Conservation (phyloP, 1,140 invertebrate genomes). For the Rhynchophorus ferrugineus region DNA sequence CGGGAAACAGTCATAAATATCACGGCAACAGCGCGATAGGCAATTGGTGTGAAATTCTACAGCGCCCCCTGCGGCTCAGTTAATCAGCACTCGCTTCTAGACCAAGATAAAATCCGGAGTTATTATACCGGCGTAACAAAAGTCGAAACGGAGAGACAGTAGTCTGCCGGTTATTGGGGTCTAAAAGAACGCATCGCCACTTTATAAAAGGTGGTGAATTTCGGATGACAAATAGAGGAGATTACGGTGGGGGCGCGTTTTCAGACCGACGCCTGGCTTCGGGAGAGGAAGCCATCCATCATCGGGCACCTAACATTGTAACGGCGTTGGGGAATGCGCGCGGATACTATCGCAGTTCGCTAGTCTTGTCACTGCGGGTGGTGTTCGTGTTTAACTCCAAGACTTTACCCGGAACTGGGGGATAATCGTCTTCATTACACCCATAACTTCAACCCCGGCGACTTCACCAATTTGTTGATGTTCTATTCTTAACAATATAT, state of each 20-base stretch:
- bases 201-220: conserved; percentile 37
- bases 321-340: background rate
- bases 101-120: too few relatives aligned
- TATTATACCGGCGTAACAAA: conserved; percentile 24
- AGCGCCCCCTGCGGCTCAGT: too few relatives aligned
- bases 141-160: conserved; percentile 22
- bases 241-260: conserved; percentile 30
- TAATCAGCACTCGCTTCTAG: too few relatives aligned
- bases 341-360: background rate
- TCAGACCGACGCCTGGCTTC: conserved; percentile 30
- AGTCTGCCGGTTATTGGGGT: conserved; percentile 31
- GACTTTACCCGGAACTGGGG: background rate
- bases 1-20: too few relatives aligned
- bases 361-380: background rate
- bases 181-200: conserved; percentile 33
- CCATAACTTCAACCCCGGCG: background rate
- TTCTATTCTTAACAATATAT: background rate
- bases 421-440: background rate
- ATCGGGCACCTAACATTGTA: conserved; percentile 20
- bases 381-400: background rate
- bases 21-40: too few relatives aligned
- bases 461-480: conserved; percentile 4
- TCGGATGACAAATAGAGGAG: conserved; percentile 34
- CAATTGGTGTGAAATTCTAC: too few relatives aligned
- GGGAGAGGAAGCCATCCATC: conserved; percentile 32